These are phyloP conservation scores for Myotis daubentonii DNA, from an alignment of 2,797 vertebrate species.

Conservation along the genomic window DNA sequence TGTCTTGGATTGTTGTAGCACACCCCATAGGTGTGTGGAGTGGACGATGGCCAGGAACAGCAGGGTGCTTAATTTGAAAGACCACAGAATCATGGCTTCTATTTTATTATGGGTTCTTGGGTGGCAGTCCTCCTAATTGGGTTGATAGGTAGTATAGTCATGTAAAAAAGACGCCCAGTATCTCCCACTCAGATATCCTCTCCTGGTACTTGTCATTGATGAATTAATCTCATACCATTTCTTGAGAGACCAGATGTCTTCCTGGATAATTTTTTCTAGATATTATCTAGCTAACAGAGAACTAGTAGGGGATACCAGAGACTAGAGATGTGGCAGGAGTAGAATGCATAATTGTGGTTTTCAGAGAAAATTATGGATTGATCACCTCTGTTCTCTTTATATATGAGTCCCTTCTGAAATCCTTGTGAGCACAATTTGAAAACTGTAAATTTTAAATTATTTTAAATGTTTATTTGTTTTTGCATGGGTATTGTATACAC, in stretches of 20 bases:
- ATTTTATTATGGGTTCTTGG: neutral
- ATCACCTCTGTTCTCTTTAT: neutral
- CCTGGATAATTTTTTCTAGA: neutral
- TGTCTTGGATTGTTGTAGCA: neutral
- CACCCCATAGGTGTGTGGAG: neutral
- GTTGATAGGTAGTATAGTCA: neutral
- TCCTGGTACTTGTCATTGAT: neutral
- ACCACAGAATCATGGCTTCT: neutral
- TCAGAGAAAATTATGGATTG: constrained; percentile 8
- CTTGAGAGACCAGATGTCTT: neutral
- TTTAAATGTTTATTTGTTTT: constrained; percentile 20
- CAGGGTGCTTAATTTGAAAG: neutral
- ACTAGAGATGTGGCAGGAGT: neutral
- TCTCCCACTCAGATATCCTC: neutral
- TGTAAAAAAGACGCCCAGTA: neutral
- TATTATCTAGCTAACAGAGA: constrained; percentile 33
- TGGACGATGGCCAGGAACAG: neutral
- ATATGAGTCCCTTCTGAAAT: neutral
- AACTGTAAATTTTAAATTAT: neutral
- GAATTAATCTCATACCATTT: neutral
- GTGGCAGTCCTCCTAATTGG: neutral
- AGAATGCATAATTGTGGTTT: constrained; percentile 8
- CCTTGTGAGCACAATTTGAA: neutral
- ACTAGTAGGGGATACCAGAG: neutral
- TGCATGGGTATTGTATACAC: neutral